A percentile compares a stretch with the other conserved stretches of the same genome.
phyloP scores from a whole-genome alignment of 2,113 vertebrate genomes.

The Platycercus adscitus region DNA sequence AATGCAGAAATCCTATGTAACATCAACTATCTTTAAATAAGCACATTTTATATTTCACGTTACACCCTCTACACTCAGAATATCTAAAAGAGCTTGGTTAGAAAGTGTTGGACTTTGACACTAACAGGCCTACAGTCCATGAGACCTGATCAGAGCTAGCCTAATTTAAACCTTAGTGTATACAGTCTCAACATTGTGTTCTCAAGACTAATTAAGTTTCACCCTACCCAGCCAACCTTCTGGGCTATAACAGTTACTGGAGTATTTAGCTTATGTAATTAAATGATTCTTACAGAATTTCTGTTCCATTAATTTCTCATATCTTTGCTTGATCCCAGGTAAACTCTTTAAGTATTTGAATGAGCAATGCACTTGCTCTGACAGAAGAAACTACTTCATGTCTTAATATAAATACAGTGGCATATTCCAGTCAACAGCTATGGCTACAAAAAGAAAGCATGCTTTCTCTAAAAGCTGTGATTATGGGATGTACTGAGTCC shows the following conservation, averaged over 20 bases:
- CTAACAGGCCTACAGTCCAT: not conserved
- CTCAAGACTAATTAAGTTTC: not conserved
- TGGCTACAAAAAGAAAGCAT: not conserved
- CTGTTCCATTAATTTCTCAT: not conserved
- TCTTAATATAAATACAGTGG: not conserved
- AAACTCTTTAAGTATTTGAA: not conserved
- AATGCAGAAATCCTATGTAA: not conserved
- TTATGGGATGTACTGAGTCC: not conserved
- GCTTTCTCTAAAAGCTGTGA: not conserved
- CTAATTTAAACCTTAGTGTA: not conserved
- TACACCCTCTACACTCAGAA: not conserved
- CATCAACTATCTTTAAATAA: not conserved
- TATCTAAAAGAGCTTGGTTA: not conserved
- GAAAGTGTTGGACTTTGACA: not conserved
- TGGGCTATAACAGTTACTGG: not conserved
- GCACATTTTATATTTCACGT: not conserved
- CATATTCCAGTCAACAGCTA: not conserved
- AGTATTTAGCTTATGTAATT: not conserved
- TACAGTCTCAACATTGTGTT: not conserved
- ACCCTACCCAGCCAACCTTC: not conserved
- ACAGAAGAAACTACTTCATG: not conserved
- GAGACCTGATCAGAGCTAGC: not conserved
- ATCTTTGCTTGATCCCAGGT: not conserved
- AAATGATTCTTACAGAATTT: not conserved
- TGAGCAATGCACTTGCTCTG: not conserved